A percentile compares a stretch with the other conserved stretches of the same genome.
These are phyloP conservation scores for Colistium nudipinnis DNA, from an alignment of 2,113 vertebrate genomes.

Conservation along the genomic window DNA sequence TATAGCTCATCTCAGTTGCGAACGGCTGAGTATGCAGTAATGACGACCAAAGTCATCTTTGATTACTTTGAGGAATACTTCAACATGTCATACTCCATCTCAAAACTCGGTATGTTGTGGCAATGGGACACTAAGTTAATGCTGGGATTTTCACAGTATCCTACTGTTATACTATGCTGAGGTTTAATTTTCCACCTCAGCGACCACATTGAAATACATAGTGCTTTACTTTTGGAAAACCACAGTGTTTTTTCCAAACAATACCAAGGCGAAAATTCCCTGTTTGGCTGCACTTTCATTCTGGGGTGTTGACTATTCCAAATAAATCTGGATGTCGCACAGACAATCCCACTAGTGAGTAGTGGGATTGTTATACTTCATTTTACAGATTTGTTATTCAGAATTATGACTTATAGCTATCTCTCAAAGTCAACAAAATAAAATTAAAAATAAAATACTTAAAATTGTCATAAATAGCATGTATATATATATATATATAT, in stretches of 20 bases:
- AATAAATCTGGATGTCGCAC: background rate
- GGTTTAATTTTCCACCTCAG: no score
- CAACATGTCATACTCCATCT: conserved; percentile 88
- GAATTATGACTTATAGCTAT: no score
- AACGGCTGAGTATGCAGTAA: conserved; percentile 90
- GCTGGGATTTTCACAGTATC: background rate
- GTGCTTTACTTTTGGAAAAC: no score
- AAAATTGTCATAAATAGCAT: no score
- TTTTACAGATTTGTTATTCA: no score
- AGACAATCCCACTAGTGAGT: background rate
- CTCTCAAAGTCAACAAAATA: no score
- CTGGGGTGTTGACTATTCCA: background rate
- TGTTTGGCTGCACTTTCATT: no score
- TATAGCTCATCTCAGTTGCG: conserved; percentile 82
- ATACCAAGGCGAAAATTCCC: no score
- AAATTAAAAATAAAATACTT: no score
- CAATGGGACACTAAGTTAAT: no score
- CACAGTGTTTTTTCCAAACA: no score
- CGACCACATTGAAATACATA: background rate
- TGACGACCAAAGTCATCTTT: conserved; percentile 87
- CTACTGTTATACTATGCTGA: background rate
- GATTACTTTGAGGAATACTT: conserved; percentile 95
- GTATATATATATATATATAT: no score
- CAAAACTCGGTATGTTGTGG: conserved; percentile 87
- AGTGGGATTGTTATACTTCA: background rate